phyloP scores from a whole-genome alignment of 2,888 invertebrate genomes.

The Netelia fuscicornis region DNA sequence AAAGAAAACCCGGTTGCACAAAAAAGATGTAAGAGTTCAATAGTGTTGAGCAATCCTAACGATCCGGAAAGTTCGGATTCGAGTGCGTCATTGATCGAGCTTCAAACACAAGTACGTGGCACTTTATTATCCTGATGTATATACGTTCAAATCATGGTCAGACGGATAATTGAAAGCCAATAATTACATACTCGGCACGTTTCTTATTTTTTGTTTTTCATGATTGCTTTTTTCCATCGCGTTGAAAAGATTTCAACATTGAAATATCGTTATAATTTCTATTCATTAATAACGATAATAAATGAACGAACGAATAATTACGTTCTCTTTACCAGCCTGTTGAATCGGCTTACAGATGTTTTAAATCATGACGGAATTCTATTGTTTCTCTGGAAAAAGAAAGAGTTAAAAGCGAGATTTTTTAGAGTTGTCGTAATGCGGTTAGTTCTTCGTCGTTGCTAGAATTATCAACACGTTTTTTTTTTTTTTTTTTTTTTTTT shows the following conservation, averaged over 20 bases:
- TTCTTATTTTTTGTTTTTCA: constrained; percentile 16
- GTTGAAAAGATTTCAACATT: constrained; percentile 48
- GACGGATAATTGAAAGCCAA: constrained; percentile 15
- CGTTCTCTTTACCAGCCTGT: constrained; percentile 69
- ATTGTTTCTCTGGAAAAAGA: constrained; percentile 79
- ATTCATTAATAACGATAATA: constrained; percentile 56
- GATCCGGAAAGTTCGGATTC: constrained; percentile 6
- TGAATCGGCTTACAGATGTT: constrained; percentile 80
- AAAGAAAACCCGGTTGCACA: background rate
- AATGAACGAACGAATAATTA: constrained; percentile 40
- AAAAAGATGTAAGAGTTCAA: constrained; percentile 16
- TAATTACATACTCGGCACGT: constrained; percentile 18
- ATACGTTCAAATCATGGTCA: constrained; percentile 10
- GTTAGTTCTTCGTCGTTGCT: background rate
- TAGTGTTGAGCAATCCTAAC: constrained; percentile 27
- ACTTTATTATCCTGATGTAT: background rate
- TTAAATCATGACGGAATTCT: constrained; percentile 82
- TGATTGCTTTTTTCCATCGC: constrained; percentile 24
- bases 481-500: constrained; percentile 1
- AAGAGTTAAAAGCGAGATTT: constrained; percentile 74
- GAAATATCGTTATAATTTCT: constrained; percentile 54
- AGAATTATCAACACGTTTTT: background rate
- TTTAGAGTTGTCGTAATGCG: background rate
- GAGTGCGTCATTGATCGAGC: constrained; percentile 21
- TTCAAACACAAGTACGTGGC: constrained; percentile 5